These are phyloP conservation scores for Falco rusticolus DNA, from an alignment of 2,797 vertebrate species.

Conservation along the genomic window DNA sequence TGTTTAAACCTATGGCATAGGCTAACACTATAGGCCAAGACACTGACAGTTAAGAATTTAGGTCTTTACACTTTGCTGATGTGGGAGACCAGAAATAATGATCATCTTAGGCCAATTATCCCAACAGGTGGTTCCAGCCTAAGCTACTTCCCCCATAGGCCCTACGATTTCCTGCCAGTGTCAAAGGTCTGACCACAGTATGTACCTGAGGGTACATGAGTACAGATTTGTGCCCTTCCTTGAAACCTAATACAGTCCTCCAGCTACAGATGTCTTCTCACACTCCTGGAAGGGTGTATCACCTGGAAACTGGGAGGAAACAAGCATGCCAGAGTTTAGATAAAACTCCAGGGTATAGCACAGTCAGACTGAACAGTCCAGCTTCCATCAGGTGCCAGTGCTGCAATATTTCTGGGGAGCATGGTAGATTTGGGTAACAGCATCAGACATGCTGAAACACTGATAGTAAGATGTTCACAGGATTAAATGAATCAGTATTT, in stretches of 20 bases:
- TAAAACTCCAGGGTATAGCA: neutral
- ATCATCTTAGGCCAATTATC: neutral
- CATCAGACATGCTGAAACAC: neutral
- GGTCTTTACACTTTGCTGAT: neutral
- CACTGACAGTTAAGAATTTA: neutral
- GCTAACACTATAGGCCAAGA: neutral
- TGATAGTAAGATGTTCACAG: neutral
- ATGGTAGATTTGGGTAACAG: fast-evolving
- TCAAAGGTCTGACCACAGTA: neutral
- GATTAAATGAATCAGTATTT: neutral
- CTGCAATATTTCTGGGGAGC: neutral
- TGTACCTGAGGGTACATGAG: neutral
- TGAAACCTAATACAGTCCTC: neutral
- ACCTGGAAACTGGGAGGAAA: neutral
- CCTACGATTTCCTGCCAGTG: fast-evolving
- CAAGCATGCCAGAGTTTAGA: neutral
- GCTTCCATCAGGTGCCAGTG: neutral
- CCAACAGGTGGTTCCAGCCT: neutral
- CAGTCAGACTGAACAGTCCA: neutral
- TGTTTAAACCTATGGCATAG: neutral
- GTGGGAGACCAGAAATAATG: fast-evolving
- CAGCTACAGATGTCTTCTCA: neutral
- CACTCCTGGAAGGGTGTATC: neutral
- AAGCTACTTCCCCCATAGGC: neutral
- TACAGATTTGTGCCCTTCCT: neutral